Conservation (phyloP, 2,888 invertebrate species). For the Pachliopta kotzebuea region DNA sequence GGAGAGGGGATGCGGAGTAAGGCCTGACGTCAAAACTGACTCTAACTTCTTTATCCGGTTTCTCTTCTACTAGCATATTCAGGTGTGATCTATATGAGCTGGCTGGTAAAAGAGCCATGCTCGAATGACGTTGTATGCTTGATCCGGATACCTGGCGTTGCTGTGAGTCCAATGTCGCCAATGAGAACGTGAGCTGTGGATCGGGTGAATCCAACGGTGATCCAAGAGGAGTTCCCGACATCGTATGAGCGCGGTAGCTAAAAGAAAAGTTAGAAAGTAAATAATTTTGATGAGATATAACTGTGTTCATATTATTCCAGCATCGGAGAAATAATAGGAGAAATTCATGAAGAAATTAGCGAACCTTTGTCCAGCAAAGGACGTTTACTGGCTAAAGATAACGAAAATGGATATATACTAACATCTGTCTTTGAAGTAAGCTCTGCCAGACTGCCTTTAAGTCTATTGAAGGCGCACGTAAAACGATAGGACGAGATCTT, state of each 20-base stretch:
- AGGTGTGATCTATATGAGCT: slow-evolving; percentile 74
- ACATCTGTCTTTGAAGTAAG: slow-evolving; percentile 92
- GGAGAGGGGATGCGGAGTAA: slow-evolving; percentile 56
- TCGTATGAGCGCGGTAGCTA: slow-evolving; percentile 92
- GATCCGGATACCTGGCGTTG: slow-evolving; percentile 84
- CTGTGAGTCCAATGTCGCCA: slow-evolving; percentile 80
- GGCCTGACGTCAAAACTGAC: slow-evolving; percentile 72
- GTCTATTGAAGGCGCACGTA: slow-evolving; percentile 91
- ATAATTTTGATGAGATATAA: neutral
- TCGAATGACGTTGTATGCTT: slow-evolving; percentile 72
- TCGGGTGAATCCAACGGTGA: slow-evolving; percentile 93
- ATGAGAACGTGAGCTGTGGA: slow-evolving; percentile 83
- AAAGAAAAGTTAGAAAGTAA: slow-evolving; percentile 41
- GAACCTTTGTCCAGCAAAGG: too few species aligned
- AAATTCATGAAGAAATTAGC: too few species aligned
- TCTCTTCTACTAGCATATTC: slow-evolving; percentile 73
- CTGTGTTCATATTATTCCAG: too few species aligned
- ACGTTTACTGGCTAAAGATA: too few species aligned
- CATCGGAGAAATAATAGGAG: too few species aligned
- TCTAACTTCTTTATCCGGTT: slow-evolving; percentile 69
- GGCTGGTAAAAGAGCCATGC: slow-evolving; percentile 70
- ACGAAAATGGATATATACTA: slow-evolving; percentile 55
- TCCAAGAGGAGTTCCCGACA: slow-evolving; percentile 88
- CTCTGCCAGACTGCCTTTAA: slow-evolving; percentile 95
- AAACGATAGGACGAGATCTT: slow-evolving; percentile 84